Percentiles rank a stretch among this genome's conserved stretches.
Evolutionary conservation across 2,888 invertebrate genomes (phyloP).

Genomic region (Thalpophila matura): DNA sequence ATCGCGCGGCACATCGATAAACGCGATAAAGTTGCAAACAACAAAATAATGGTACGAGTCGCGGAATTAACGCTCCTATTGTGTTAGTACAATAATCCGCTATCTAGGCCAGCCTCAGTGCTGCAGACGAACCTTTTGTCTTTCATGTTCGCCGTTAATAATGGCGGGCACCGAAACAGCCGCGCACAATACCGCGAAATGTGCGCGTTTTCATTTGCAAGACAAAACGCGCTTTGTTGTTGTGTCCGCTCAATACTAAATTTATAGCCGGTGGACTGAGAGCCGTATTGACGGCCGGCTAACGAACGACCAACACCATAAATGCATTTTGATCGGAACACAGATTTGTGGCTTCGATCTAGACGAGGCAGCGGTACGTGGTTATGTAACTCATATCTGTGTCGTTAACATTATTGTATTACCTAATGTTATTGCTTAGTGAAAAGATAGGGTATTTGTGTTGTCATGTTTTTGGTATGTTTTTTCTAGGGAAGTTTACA

Average conservation of each 20-base stretch:
- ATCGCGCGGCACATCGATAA: conserved; percentile 83
- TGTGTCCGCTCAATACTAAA: conserved; percentile 90
- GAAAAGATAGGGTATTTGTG: neutral
- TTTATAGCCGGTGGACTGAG: conserved; percentile 89
- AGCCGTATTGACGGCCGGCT: conserved; percentile 87
- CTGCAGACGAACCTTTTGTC: conserved; percentile 91
- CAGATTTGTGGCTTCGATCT: conserved; percentile 58
- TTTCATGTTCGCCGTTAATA: conserved; percentile 91
- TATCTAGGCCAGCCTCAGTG: conserved; percentile 91
- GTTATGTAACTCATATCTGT: conserved; percentile 29
- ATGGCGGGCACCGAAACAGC: conserved; percentile 91
- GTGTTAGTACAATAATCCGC: conserved; percentile 91
- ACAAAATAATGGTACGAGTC: conserved; percentile 89
- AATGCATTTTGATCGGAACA: conserved; percentile 86
- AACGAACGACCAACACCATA: conserved; percentile 86
- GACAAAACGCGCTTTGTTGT: conserved; percentile 91
- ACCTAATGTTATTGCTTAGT: neutral
- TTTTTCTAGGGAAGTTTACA: too few relatives aligned
- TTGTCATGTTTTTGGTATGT: neutral
- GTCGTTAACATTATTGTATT: neutral
- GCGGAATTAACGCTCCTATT: conserved; percentile 90
- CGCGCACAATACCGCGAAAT: conserved; percentile 91
- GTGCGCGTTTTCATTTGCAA: conserved; percentile 91
- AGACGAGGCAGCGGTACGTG: conserved; percentile 29
- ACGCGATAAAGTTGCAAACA: conserved; percentile 89